Percentiles rank a stretch among this genome's conserved stretches.
Evolutionary conservation across 2,888 invertebrate species (phyloP).

Genomic region (Trissoscelio sp.): DNA sequence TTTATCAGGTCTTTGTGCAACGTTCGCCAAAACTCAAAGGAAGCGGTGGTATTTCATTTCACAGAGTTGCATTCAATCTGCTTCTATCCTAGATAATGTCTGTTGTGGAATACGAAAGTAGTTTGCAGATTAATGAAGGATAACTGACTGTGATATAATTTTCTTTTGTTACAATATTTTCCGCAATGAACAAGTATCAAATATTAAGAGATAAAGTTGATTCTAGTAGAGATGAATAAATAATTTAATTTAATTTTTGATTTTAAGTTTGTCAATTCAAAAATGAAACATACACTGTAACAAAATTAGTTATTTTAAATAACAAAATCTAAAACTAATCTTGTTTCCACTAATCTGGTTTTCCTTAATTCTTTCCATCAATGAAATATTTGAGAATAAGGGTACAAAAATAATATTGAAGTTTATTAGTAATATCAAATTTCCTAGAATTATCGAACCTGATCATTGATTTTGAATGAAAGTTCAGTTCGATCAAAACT

Average conservation of each 20-base stretch:
- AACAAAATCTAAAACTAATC: too few relatives aligned
- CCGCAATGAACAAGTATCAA: not conserved
- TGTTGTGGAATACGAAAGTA: conserved; percentile 13
- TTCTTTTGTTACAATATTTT: conserved; percentile 2
- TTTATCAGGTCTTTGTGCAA: conserved; percentile 12
- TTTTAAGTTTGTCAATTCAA: too few relatives aligned
- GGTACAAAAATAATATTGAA: too few relatives aligned
- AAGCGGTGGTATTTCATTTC: conserved; percentile 17
- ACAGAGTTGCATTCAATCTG: conserved; percentile 1
- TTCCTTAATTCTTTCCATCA: too few relatives aligned
- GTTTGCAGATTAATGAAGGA: conserved; percentile 9
- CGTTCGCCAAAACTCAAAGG: not conserved
- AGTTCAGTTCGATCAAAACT: too few relatives aligned
- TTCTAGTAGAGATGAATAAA: not conserved
- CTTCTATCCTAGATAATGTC: conserved; percentile 10
- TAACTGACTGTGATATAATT: conserved; percentile 11
- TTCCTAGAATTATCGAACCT: too few relatives aligned
- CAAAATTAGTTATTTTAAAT: too few relatives aligned
- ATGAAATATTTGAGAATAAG: too few relatives aligned
- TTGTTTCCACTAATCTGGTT: too few relatives aligned
- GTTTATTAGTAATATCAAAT: too few relatives aligned
- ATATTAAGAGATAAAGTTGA: not conserved
- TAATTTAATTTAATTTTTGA: not conserved
- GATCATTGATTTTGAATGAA: too few relatives aligned
- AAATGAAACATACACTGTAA: too few relatives aligned